Percentiles rank a stretch among this genome's conserved stretches.
Conservation (phyloP, 2,888 invertebrate species). For the Siphonodentalium dalli region DNA sequence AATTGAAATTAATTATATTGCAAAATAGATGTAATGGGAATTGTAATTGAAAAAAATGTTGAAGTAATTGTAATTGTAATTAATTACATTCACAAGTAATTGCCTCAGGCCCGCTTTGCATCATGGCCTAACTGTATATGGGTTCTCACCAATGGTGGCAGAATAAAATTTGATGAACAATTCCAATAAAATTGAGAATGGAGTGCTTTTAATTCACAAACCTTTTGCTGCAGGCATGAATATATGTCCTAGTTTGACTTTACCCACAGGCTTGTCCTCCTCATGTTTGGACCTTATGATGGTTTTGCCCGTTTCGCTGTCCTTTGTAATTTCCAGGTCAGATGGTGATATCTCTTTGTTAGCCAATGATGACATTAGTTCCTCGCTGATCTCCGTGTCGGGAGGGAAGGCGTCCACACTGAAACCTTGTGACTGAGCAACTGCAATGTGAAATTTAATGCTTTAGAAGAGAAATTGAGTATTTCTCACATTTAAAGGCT, state of each 20-base stretch:
- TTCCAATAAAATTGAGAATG: too few relatives aligned
- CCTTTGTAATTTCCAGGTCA: conserved; percentile 52
- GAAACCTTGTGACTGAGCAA: conserved; percentile 44
- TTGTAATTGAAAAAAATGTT: too few relatives aligned
- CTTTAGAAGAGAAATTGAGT: too few relatives aligned
- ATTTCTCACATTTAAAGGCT: too few relatives aligned
- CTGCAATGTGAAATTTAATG: conserved; percentile 17
- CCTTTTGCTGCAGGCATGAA: conserved; percentile 26
- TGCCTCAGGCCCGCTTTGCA: too few relatives aligned
- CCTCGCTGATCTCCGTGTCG: conserved; percentile 52
- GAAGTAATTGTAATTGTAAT: too few relatives aligned
- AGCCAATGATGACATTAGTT: conserved; percentile 49
- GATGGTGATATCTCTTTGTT: conserved; percentile 45
- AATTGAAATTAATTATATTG: too few relatives aligned
- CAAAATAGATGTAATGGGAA: too few relatives aligned
- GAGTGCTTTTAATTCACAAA: conserved; percentile 2
- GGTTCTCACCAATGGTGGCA: too few relatives aligned
- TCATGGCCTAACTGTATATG: too few relatives aligned
- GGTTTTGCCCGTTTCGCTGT: conserved; percentile 41
- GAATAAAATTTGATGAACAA: too few relatives aligned
- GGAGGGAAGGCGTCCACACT: conserved; percentile 37
- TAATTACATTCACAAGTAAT: too few relatives aligned
- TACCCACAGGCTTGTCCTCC: conserved; percentile 39
- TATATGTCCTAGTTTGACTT: conserved; percentile 49
- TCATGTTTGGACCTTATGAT: conserved; percentile 39